Percentiles rank a stretch among this genome's conserved stretches.
Conservation (phyloP, 30 jellyfish, hydroid and myxozoan genomes). For the Aurelia aurita region DNA sequence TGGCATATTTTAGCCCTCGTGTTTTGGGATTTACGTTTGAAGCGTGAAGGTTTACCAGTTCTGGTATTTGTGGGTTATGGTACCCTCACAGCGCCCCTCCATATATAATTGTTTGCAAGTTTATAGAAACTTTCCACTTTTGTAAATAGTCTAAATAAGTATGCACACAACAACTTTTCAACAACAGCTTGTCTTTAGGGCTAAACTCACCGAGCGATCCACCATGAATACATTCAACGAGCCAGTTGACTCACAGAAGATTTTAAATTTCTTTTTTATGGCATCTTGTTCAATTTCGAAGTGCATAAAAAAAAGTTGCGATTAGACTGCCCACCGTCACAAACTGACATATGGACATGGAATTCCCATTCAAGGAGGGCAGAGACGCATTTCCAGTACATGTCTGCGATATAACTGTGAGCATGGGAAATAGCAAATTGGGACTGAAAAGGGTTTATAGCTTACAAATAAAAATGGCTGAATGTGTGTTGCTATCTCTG, state of each 20-base stretch:
- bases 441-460: neutral
- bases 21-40: no score
- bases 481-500: constrained; percentile 17
- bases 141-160: no score
- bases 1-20: no score
- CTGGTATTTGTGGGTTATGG: no score
- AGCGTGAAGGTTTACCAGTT: no score
- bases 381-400: constrained; percentile 20
- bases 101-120: no score
- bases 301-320: constrained; percentile 8
- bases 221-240: constrained; percentile 1
- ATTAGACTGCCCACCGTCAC: constrained; percentile 13
- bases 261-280: neutral
- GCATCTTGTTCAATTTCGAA: constrained; percentile 23
- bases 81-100: no score
- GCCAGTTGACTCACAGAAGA: constrained; percentile 7
- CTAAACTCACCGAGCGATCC: constrained; percentile 18
- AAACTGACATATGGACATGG: constrained; percentile 15
- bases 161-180: no score
- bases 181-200: no score
- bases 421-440: constrained; percentile 11
- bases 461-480: neutral
- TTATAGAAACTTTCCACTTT: no score
- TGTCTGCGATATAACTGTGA: constrained; percentile 3
- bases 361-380: constrained; percentile 12